Percentiles rank a stretch among this genome's conserved stretches.
Evolutionary conservation across 2,113 vertebrate genomes (phyloP).

Genomic region (Barbus barbus): DNA sequence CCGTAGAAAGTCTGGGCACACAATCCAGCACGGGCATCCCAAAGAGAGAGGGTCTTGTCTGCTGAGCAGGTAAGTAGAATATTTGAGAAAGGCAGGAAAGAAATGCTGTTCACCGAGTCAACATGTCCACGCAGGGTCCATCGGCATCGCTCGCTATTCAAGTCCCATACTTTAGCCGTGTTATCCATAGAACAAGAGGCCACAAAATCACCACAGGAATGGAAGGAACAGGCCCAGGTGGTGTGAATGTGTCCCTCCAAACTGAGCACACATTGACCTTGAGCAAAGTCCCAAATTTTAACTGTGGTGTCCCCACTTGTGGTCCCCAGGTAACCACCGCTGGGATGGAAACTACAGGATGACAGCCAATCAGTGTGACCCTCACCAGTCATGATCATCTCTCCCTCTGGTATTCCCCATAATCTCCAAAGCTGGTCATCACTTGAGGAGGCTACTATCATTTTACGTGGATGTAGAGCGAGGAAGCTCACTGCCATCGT

Average conservation of each 20-base stretch:
- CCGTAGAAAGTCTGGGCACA: too few relatives aligned
- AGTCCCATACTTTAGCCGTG: conserved; percentile 54
- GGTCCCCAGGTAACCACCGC: conserved; percentile 74
- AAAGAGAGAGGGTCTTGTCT: too few relatives aligned
- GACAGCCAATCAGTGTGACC: conserved; percentile 84
- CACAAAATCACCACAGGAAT: conserved; percentile 77
- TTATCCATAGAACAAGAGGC: conserved; percentile 83
- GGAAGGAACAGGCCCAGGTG: conserved; percentile 79
- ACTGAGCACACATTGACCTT: conserved; percentile 68
- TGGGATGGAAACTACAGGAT: conserved; percentile 79
- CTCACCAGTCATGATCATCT: conserved; percentile 72
- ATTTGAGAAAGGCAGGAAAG: too few relatives aligned
- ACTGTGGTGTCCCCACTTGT: conserved; percentile 75
- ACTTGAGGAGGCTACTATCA: conserved; percentile 69
- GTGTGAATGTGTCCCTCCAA: conserved; percentile 73
- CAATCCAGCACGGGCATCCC: too few relatives aligned
- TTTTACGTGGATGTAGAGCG: conserved; percentile 70
- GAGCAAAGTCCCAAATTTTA: conserved; percentile 74
- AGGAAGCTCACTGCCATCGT: conserved; percentile 77
- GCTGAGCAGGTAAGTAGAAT: too few relatives aligned
- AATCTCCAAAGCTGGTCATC: conserved; percentile 80
- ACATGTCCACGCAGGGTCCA: too few relatives aligned
- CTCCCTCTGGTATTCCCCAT: conserved; percentile 72
- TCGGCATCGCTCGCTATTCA: too few relatives aligned
- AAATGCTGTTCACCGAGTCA: too few relatives aligned